Percentiles rank a stretch among this genome's conserved stretches.
These are phyloP conservation scores for Monomorium pharaonis DNA, from an alignment of 1,140 invertebrate species.

Conservation along the genomic window DNA sequence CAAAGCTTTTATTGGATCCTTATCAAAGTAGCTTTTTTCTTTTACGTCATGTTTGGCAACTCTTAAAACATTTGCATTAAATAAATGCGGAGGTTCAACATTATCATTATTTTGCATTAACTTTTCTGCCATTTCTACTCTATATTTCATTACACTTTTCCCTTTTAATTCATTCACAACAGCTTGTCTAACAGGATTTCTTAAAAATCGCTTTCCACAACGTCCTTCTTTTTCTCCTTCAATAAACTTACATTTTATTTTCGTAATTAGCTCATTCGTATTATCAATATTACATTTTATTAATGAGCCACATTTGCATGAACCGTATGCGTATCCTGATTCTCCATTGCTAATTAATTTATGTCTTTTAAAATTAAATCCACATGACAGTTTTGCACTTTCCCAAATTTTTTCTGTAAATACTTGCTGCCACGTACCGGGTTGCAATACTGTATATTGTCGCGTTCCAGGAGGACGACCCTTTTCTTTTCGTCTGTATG, in stretches of 20 bases:
- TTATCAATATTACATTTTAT: neutral
- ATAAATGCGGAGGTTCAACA: neutral
- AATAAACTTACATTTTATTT: neutral
- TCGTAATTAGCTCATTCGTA: neutral
- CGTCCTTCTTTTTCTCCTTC: neutral
- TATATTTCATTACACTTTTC: neutral
- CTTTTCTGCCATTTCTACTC: neutral
- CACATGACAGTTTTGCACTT: neutral
- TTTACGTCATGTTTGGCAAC: too few species aligned
- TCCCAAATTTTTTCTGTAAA: neutral
- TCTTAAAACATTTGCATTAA: too few species aligned
- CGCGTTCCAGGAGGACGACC: neutral
- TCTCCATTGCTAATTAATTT: neutral
- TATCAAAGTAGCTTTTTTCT: neutral
- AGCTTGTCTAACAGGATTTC: neutral
- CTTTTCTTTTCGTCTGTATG: neutral
- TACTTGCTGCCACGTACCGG: neutral
- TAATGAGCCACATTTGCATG: neutral
- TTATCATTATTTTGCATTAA: neutral
- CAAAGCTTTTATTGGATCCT: neutral
- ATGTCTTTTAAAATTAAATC: constrained; percentile 6
- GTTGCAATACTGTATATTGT: neutral
- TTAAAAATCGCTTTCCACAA: neutral
- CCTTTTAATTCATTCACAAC: neutral
- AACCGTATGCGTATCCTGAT: neutral